Evolutionary conservation across 1,140 invertebrate genomes (phyloP), one percentile per base, ranked within the genome.

Genomic region (Zeugodacus cucurbitae): DNA sequence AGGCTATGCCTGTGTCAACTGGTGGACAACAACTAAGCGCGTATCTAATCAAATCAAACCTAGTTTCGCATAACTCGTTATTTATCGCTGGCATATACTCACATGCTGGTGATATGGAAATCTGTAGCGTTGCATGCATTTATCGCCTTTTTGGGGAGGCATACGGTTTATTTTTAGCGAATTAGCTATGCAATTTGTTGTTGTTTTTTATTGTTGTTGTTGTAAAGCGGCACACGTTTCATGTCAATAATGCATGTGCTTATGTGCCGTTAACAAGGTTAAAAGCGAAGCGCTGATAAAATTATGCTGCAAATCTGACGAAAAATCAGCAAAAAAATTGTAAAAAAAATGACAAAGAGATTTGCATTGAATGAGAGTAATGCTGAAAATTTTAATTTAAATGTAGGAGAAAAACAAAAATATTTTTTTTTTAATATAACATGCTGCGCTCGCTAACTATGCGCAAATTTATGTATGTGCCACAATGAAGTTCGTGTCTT

Each of bases 401-500:
- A 17, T 54, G 48, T 54, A 11, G 48, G 8, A 5, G 22, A 62
- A 26, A 62, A 62, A 17, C n/a, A 26, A 5, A 7, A 62, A 62
- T 26, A 26, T 22, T 2, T 20, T 5, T 7, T 11, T 8, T 6
- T n/a, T n/a, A 62, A 62, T 62, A 26, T 17, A 62, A 62, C 48
- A 54, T 26, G 58, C n/a, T 2, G n/a, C 8, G n/a, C 26, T n/a
- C 48, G 34, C 8, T 58, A 88, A 78, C 37, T 62, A 41, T 58
- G 54, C 32, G n/a, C 11, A 82, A 82, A 82, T 82, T 82, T 54
- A 8, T 54, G 48, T 54, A 70, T 54, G 29, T 29, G 74, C 44
- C 26, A 22, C 70, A 64, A 64, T 78, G 59, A 82, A 78, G 86
- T 88, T 87, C 64, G 82, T 88, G 85, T 87, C 88, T 87, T 88